A percentile compares a stretch with the other conserved stretches of the same genome.
Evolutionary conservation across 2,113 vertebrate species (phyloP).

Genomic region (Montifringilla adamsi): DNA sequence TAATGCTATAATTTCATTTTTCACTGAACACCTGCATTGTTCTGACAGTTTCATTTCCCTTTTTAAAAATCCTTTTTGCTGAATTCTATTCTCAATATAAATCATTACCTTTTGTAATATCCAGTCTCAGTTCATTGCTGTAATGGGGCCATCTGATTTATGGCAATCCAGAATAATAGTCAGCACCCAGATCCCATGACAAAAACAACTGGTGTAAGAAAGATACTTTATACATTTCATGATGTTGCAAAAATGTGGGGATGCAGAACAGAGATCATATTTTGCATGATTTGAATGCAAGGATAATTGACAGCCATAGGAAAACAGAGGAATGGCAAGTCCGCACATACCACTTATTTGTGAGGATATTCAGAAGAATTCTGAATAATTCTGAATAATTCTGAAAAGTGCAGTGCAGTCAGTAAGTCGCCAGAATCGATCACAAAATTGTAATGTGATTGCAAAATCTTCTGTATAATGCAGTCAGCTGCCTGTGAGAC

Average conservation of each 20-base stretch:
- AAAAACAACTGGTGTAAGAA: background rate
- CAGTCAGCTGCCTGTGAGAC: background rate
- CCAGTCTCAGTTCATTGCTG: background rate
- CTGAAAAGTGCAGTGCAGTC: background rate
- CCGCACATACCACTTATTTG: background rate
- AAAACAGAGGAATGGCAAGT: background rate
- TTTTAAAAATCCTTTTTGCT: background rate
- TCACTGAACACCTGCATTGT: background rate
- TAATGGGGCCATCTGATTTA: background rate
- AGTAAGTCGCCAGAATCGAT: background rate
- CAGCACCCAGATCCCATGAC: background rate
- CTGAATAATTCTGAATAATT: no score
- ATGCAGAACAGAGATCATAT: background rate
- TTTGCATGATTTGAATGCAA: background rate
- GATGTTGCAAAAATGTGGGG: background rate
- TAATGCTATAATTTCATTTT: background rate
- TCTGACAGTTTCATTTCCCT: background rate
- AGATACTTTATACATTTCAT: background rate
- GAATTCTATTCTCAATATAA: background rate
- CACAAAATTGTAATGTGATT: background rate
- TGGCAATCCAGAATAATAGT: background rate
- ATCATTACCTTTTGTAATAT: background rate
- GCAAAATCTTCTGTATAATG: background rate
- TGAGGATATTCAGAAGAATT: background rate
- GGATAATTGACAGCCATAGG: background rate